phyloP scores from a whole-genome alignment of 2,113 vertebrate species.

The Oxyruncus cristatus region DNA sequence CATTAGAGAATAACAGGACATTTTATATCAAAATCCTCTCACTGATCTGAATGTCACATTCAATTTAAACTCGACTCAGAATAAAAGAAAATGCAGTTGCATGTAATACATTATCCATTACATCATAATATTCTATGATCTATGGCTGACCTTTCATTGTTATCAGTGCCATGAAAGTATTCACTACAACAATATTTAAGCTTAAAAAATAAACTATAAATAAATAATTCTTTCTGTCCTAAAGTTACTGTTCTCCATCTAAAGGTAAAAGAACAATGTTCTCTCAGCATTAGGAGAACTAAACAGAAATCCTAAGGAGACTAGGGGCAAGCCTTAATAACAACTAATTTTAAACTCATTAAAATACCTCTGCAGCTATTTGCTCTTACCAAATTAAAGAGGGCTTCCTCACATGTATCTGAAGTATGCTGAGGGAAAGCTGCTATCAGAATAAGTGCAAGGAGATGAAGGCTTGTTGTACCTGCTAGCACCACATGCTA shows the following conservation, averaged over 20 bases:
- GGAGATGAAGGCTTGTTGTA: background rate
- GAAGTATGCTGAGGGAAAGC: background rate
- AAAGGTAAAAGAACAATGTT: background rate
- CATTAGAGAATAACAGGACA: slow-evolving; percentile 17
- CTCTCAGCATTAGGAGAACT: background rate
- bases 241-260: background rate
- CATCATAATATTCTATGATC: background rate
- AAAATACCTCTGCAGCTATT: background rate
- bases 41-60: slow-evolving; percentile 47
- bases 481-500: background rate
- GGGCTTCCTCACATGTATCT: background rate
- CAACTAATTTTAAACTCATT: background rate
- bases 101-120: background rate
- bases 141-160: background rate
- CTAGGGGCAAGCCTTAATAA: background rate
- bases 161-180: background rate
- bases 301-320: background rate
- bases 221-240: background rate
- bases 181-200: background rate
- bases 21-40: slow-evolving; percentile 46
- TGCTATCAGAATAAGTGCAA: background rate
- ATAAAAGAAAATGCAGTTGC: background rate
- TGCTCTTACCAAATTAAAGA: background rate
- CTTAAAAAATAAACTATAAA: background rate
- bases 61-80: slow-evolving; percentile 1